A percentile compares a stretch with the other conserved stretches of the same genome.
phyloP scores from a whole-genome alignment of 2,797 vertebrate species.

The Cossypha heuglini region DNA sequence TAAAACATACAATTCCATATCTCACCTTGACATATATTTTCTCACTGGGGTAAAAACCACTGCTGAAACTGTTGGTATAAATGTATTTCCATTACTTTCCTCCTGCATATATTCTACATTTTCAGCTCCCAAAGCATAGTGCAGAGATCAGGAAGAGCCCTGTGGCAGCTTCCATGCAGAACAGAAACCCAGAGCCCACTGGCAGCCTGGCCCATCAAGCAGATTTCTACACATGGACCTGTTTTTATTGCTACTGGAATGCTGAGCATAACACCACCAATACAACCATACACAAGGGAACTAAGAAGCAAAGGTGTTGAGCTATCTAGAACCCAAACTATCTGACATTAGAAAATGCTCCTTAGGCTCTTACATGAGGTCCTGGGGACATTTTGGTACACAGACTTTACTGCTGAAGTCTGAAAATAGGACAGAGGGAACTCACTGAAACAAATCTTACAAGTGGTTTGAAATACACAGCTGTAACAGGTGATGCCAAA shows the following conservation, averaged over 20 bases:
- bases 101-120: neutral
- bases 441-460: neutral
- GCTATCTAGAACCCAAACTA: neutral
- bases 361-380: neutral
- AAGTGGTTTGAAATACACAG: neutral
- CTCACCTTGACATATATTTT: neutral
- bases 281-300: neutral
- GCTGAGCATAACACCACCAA: neutral
- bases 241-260: neutral
- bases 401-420: neutral
- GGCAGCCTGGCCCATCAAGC: neutral
- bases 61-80: neutral
- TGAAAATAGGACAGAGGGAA: neutral
- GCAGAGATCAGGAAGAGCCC: neutral
- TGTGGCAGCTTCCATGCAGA: neutral
- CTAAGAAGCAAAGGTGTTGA: neutral
- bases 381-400: neutral
- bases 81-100: neutral
- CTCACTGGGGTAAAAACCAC: neutral
- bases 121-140: neutral
- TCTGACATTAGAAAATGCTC: neutral
- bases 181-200: neutral
- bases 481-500: neutral
- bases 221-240: neutral
- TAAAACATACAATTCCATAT: neutral